Conservation (phyloP, 2,888 invertebrate species). For the Stramonita haemastoma region DNA sequence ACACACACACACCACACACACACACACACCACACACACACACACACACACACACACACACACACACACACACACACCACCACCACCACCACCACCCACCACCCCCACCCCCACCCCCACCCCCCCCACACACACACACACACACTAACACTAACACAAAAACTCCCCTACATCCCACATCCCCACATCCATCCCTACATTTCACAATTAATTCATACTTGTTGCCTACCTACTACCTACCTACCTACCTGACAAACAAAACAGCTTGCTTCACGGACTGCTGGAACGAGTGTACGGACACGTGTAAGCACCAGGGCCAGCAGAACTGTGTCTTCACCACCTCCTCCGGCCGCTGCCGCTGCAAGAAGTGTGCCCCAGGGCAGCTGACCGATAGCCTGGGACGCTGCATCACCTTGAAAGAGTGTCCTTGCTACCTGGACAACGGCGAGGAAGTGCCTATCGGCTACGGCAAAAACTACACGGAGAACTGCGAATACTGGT, state of each 20-base stretch:
- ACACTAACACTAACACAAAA: background rate
- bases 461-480: background rate
- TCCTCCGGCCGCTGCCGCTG: background rate
- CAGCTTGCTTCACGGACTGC: conserved; percentile 3
- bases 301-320: background rate
- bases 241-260: too few relatives aligned
- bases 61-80: background rate
- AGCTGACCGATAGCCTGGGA: background rate
- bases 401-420: background rate
- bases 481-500: background rate
- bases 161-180: background rate
- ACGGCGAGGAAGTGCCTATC: background rate
- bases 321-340: background rate
- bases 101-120: background rate
- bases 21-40: background rate
- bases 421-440: background rate
- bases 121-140: background rate
- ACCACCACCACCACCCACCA: background rate
- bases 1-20: too few relatives aligned
- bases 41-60: background rate
- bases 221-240: too few relatives aligned
- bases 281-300: background rate
- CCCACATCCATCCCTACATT: too few relatives aligned
- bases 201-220: too few relatives aligned
- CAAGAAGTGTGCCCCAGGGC: background rate